Evolutionary conservation across 2,113 vertebrate genomes (phyloP).

Genomic region (Prinia subflava): DNA sequence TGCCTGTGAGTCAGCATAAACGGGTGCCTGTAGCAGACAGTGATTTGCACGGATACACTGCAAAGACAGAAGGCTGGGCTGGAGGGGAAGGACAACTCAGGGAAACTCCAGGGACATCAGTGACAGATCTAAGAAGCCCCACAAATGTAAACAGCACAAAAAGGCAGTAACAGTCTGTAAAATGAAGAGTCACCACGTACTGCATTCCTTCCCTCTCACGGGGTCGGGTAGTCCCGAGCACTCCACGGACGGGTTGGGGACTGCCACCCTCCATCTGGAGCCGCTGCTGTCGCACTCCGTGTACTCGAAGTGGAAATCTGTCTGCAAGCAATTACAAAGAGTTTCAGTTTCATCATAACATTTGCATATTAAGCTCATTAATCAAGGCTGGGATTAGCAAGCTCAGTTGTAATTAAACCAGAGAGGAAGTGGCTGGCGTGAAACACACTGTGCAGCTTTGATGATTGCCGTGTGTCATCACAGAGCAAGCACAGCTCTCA

Average conservation of each 20-base stretch:
- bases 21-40: not conserved
- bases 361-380: conserved; percentile 53
- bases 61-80: not conserved
- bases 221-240: conserved; percentile 92
- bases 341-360: conserved; percentile 47
- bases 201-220: conserved; percentile 93
- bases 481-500: not conserved
- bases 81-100: not conserved
- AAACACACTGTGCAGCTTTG: conserved; percentile 17
- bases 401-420: conserved; percentile 36
- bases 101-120: not conserved
- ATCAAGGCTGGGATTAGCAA: conserved; percentile 43
- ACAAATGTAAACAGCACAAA: not conserved
- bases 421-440: not conserved
- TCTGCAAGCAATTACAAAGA: conserved; percentile 80
- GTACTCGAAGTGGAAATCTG: conserved; percentile 96
- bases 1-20: not conserved
- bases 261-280: conserved; percentile 94
- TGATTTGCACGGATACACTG: not conserved
- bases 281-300: conserved; percentile 96
- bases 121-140: not conserved
- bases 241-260: conserved; percentile 80
- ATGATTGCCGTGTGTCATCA: not conserved
- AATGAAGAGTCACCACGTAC: conserved; percentile 77
- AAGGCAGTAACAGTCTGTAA: not conserved